Conservation (phyloP, 2,888 invertebrate species). For the Mesoligia furuncula region DNA sequence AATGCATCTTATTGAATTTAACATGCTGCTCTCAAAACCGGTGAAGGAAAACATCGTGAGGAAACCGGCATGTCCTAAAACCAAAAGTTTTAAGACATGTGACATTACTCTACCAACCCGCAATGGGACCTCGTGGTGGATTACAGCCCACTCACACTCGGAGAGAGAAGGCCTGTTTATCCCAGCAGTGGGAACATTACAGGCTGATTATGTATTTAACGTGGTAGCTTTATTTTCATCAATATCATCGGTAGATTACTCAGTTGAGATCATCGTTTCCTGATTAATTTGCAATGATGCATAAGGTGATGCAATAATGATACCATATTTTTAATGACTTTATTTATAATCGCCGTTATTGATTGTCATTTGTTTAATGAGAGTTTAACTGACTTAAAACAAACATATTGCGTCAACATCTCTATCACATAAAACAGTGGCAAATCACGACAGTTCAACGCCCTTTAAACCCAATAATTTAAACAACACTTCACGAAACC, state of each 20-base stretch:
- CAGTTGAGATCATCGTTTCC: conserved; percentile 1
- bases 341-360: conserved; percentile 6
- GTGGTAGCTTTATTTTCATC: neutral
- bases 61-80: no score
- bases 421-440: conserved; percentile 23
- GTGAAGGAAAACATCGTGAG: no score
- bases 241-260: neutral
- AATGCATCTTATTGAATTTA: neutral
- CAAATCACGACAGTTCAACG: conserved; percentile 44
- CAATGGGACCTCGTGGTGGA: neutral
- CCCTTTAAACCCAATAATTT: conserved; percentile 29
- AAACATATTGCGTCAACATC: neutral
- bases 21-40: neutral
- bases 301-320: neutral
- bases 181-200: neutral
- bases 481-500: conserved; percentile 16
- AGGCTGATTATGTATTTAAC: neutral
- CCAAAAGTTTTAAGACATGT: no score
- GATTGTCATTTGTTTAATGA: neutral
- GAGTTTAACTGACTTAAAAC: neutral
- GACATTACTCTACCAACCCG: neutral
- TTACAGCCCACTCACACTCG: neutral
- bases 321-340: neutral
- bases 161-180: neutral
- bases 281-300: neutral